Percentiles rank a stretch among this genome's conserved stretches.
Evolutionary conservation across 2,888 invertebrate species (phyloP).

Genomic region (Oscheius myriophilus): DNA sequence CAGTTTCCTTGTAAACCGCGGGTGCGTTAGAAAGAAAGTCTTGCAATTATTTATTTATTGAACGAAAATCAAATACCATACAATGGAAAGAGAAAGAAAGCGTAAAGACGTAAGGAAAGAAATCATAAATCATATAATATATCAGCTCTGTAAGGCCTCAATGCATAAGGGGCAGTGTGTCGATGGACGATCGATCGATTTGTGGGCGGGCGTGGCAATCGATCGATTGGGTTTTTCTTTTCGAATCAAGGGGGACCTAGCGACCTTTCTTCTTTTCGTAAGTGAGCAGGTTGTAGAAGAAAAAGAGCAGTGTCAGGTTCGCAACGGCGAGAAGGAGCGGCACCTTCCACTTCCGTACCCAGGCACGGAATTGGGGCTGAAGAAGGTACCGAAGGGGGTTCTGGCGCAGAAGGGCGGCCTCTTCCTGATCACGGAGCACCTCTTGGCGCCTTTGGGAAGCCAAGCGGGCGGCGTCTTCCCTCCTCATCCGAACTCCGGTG

Average conservation of each 20-base stretch:
- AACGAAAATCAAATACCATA: too few species aligned
- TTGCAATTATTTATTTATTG: too few species aligned
- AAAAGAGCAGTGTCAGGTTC: constrained; percentile 65
- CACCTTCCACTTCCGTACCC: constrained; percentile 64
- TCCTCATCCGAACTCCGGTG: constrained; percentile 74
- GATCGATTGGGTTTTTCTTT: constrained; percentile 1
- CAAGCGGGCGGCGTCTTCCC: constrained; percentile 84
- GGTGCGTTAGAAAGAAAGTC: too few species aligned
- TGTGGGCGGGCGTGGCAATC: constrained; percentile 8
- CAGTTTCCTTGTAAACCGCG: too few species aligned
- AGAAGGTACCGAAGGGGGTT: constrained; percentile 93
- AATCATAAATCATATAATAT: too few species aligned
- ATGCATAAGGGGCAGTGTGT: constrained; percentile 23
- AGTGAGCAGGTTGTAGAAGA: constrained; percentile 68
- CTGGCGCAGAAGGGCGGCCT: constrained; percentile 88
- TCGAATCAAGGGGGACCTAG: constrained; percentile 5
- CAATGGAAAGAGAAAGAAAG: too few species aligned
- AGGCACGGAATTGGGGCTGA: constrained; percentile 95
- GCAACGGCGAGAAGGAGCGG: constrained; percentile 65
- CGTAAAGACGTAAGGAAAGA: too few species aligned
- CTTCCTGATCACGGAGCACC: constrained; percentile 87
- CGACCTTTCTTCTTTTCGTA: constrained; percentile 56
- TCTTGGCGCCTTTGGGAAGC: constrained; percentile 94
- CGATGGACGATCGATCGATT: not conserved
- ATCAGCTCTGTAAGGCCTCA: constrained; percentile 19